phyloP scores from a whole-genome alignment of 2,113 vertebrate species.

The Emydocephalus ijimae region DNA sequence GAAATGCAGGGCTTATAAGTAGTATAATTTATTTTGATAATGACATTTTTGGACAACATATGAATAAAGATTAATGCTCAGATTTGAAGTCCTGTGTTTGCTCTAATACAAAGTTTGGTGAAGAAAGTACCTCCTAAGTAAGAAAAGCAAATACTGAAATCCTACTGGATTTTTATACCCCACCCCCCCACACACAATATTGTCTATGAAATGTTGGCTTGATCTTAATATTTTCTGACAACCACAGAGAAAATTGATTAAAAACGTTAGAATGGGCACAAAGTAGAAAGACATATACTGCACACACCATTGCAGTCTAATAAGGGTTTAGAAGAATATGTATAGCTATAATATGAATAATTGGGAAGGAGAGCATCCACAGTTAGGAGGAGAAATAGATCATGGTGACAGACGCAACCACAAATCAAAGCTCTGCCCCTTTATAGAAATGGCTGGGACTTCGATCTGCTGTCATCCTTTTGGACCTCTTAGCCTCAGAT shows the following conservation, averaged over 20 bases:
- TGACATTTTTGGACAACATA: slow-evolving; percentile 63
- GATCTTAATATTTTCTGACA: neutral
- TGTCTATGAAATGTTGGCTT: neutral
- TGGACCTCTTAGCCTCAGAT: neutral
- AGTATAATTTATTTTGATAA: slow-evolving; percentile 70
- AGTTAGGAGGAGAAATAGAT: neutral
- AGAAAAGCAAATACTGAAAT: neutral
- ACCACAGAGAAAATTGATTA: neutral
- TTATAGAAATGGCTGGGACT: neutral
- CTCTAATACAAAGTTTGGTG: neutral
- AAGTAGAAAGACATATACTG: neutral
- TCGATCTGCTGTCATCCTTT: neutral
- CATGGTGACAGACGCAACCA: neutral
- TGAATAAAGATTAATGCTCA: slow-evolving; percentile 58
- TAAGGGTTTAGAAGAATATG: neutral
- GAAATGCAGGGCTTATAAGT: slow-evolving; percentile 41
- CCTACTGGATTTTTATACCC: neutral
- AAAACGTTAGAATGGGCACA: neutral
- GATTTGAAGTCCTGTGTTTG: neutral
- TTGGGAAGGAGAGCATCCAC: neutral
- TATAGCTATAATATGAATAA: neutral
- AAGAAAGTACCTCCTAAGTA: neutral
- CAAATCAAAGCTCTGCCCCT: neutral
- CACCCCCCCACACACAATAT: neutral
- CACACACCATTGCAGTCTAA: neutral